These are phyloP conservation scores for Sebastes vulpes DNA, from an alignment of 2,797 vertebrate genomes.

Conservation along the genomic window DNA sequence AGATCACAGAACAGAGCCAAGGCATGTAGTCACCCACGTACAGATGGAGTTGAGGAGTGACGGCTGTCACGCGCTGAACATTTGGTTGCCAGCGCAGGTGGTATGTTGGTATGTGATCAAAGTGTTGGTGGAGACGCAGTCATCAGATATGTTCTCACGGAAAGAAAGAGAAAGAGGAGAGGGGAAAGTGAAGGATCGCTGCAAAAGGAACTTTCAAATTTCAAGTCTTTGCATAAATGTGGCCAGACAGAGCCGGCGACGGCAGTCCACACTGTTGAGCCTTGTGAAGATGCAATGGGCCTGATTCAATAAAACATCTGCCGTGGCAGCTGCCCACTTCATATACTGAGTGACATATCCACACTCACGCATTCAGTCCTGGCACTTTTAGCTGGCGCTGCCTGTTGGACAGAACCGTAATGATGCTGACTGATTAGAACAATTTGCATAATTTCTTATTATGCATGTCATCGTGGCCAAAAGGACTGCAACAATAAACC, in stretches of 20 bases:
- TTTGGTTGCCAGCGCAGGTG: slow-evolving; percentile 25
- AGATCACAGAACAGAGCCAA: neutral
- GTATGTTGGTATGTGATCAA: slow-evolving; percentile 14
- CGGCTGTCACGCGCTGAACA: slow-evolving; percentile 23
- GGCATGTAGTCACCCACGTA: neutral
- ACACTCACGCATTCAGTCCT: slow-evolving; percentile 18
- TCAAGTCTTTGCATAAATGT: neutral
- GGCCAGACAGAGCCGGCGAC: neutral
- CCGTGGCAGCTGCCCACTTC: slow-evolving; percentile 34
- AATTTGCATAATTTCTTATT: neutral
- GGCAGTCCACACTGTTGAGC: neutral
- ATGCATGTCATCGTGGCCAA: neutral
- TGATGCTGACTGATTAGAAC: neutral
- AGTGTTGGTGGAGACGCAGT: neutral
- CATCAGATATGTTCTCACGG: neutral
- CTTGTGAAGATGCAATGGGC: slow-evolving; percentile 17
- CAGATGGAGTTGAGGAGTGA: slow-evolving; percentile 46
- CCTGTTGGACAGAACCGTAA: neutral
- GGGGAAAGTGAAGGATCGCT: neutral
- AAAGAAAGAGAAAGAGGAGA: neutral
- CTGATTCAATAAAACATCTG: slow-evolving; percentile 51
- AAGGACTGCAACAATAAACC: neutral
- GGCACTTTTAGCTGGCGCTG: slow-evolving; percentile 18
- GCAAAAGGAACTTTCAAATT: neutral
- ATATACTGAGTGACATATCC: slow-evolving; percentile 9